Evolutionary conservation across 2,888 invertebrate genomes (phyloP), one percentile per base, ranked within the genome.

Genomic region (Drosophila cyrtoloma): DNA sequence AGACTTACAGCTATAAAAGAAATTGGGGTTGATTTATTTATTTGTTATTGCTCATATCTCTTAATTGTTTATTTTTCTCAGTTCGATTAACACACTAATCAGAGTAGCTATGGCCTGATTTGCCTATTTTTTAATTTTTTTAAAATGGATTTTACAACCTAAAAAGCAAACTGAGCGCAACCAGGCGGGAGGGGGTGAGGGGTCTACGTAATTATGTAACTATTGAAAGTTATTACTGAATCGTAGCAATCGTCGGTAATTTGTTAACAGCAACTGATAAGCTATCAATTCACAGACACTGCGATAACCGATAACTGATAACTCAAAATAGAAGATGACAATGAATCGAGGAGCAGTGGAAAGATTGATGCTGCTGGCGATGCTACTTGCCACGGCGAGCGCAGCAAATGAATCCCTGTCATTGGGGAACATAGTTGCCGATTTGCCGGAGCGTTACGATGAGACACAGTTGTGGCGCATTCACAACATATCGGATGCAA

Each of bases 391-490:
- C 19, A 26, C 30, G 57, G 56, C 4, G 35, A 51, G 22, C 12
- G 60, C 57, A 33, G 26, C 57, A 42, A 66, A 74, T 50, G 57
- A 42, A 16, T 50, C 67, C 9, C 33, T 70, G 42, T 9, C n/a
- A 0, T 19, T 39, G 44, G 57, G 56, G 14, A 52, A 62, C 7
- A 39, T 30, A 3, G 12, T 28, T 1, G 89, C 91, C 62, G 89
- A 87, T 42, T 81, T 91, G 30, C 92, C 91, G 4, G 84, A 92
- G 59, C 87, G 92, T 0, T 93, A 80, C 59, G 92, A 93, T 56
- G 91, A 92, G 71, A 78, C 91, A 12, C 92, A 93, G 47, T 56
- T 93, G 65, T 93, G 93, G 93, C 90, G 93, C 39, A 91, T 93
- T 58, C 91, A 93, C 77, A 93, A 93, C 68, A 91, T 92, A 61